Evolutionary conservation across 2,797 vertebrate genomes (phyloP).

Genomic region (Mergus octosetaceus): DNA sequence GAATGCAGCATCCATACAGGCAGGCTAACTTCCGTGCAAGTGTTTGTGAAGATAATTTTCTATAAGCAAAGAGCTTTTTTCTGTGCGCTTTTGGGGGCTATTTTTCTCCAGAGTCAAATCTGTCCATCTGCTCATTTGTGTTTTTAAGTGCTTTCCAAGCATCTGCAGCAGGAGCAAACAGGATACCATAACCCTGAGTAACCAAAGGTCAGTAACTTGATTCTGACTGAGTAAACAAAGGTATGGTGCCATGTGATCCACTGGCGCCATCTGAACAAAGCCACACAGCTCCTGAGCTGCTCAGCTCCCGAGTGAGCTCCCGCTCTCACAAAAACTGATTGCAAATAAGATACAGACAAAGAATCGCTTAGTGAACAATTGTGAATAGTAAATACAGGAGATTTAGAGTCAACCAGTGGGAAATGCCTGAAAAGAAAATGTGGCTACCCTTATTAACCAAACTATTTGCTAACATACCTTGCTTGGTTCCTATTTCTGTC

Average conservation of each 20-base stretch:
- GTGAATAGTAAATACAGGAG: not conserved
- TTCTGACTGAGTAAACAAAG: not conserved
- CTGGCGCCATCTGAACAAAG: not conserved
- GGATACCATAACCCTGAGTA: not conserved
- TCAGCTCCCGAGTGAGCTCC: not conserved
- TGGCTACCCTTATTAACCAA: not conserved
- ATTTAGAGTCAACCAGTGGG: not conserved
- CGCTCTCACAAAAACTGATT: not conserved
- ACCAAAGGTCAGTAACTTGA: not conserved
- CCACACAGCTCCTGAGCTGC: not conserved
- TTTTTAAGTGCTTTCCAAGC: not conserved
- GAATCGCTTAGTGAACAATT: not conserved
- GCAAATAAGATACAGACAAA: not conserved
- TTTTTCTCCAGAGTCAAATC: not conserved
- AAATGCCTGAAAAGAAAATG: not conserved
- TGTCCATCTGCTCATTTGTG: not conserved
- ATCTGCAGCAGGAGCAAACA: not conserved
- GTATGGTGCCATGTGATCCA: not conserved
- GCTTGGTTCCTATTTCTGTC: conserved; percentile 16
- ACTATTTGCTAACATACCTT: conserved; percentile 5
- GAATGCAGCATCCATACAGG: not conserved
- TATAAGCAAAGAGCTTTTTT: not conserved
- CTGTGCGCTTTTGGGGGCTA: not conserved
- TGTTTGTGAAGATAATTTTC: not conserved
- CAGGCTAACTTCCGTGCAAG: not conserved